These are phyloP conservation scores for Panthera tigris DNA, from an alignment of 2,113 vertebrate genomes.

Conservation along the genomic window DNA sequence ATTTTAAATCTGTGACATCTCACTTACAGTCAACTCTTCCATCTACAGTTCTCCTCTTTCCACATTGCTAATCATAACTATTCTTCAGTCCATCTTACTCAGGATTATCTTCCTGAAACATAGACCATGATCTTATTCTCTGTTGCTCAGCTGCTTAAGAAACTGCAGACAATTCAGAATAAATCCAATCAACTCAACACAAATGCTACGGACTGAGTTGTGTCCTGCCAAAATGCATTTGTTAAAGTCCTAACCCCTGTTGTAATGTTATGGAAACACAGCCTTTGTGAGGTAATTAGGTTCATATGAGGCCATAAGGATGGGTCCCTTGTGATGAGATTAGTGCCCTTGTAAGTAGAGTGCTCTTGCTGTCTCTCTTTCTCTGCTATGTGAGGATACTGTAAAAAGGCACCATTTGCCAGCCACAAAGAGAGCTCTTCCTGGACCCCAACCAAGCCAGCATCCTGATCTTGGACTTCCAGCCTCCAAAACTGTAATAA, in stretches of 20 bases:
- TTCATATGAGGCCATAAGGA: background rate
- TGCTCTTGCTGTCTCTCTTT: background rate
- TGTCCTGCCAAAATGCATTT: background rate
- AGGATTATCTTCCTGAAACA: background rate
- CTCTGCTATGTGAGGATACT: background rate
- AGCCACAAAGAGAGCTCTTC: background rate
- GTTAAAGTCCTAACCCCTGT: background rate
- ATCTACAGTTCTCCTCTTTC: background rate
- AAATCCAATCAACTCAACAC: background rate
- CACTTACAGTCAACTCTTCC: background rate
- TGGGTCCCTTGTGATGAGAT: background rate
- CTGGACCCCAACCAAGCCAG: background rate
- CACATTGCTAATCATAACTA: background rate
- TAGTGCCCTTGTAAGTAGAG: background rate
- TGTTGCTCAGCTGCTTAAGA: background rate
- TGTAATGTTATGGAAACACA: background rate
- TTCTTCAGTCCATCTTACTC: background rate
- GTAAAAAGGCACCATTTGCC: background rate
- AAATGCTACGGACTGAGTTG: too few relatives aligned
- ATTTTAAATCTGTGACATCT: background rate
- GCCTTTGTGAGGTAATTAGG: background rate
- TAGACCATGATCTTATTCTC: background rate
- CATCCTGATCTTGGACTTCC: background rate
- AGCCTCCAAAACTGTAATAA: background rate
- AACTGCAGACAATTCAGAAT: background rate